A percentile compares a stretch with the other conserved stretches of the same genome.
Evolutionary conservation across 2,888 invertebrate genomes (phyloP).

Genomic region (Tiliacea citrago): DNA sequence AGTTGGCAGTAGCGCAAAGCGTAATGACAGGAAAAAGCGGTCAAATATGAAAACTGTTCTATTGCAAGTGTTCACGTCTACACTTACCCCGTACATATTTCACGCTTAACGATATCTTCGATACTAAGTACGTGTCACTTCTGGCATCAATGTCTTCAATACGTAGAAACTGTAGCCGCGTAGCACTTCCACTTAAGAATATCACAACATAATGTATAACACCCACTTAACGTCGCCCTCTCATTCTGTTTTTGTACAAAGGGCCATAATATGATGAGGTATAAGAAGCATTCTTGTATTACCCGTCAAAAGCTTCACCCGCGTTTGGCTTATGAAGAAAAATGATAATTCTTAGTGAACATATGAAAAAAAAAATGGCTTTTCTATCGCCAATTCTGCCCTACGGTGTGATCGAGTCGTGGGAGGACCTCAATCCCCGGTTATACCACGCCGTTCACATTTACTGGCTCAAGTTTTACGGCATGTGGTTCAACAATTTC

Average conservation of each 20-base stretch:
- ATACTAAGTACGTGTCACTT: slow-evolving; percentile 18
- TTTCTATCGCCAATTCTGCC: slow-evolving; percentile 78
- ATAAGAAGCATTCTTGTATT: slow-evolving; percentile 78
- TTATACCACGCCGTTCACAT: slow-evolving; percentile 87
- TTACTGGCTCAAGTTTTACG: slow-evolving; percentile 89
- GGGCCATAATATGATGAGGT: slow-evolving; percentile 74
- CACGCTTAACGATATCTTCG: slow-evolving; percentile 23
- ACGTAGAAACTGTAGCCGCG: slow-evolving; percentile 27
- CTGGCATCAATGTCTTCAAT: slow-evolving; percentile 22
- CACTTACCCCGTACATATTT: slow-evolving; percentile 19
- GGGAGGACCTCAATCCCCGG: slow-evolving; percentile 85
- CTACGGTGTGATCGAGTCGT: slow-evolving; percentile 83
- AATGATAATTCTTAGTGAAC: slow-evolving; percentile 75
- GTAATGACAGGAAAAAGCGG: slow-evolving; percentile 48
- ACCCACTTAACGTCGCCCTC: slow-evolving; percentile 78
- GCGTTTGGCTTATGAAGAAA: slow-evolving; percentile 64
- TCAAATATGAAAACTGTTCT: slow-evolving; percentile 48
- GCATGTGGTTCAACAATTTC: slow-evolving; percentile 86
- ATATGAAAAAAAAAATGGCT: slow-evolving; percentile 74
- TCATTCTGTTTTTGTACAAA: slow-evolving; percentile 74
- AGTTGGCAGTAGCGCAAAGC: slow-evolving; percentile 47
- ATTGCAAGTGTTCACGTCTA: slow-evolving; percentile 12
- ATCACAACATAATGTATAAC: slow-evolving; percentile 80
- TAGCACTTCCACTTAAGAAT: slow-evolving; percentile 80
- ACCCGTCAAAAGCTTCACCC: slow-evolving; percentile 73